Base-by-base conservation (phyloP, 2,888 invertebrate genomes). In the Octonoba sinensis region DNA sequence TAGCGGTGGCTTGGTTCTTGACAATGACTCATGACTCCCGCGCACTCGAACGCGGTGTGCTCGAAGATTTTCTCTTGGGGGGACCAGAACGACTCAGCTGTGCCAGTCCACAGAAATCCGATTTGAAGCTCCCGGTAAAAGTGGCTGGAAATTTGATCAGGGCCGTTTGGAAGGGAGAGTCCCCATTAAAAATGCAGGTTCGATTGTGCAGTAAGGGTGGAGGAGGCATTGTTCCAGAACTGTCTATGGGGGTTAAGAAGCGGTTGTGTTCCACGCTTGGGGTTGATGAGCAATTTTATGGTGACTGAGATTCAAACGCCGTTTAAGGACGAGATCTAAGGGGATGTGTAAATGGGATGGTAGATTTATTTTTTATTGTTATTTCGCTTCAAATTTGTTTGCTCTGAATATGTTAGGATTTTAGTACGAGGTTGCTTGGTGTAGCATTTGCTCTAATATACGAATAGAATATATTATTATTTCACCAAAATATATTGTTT, bases 71-170 rank as follows among this genome's bases (percentile, higher is more conserved):
- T 8, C 36, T 76, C 76, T 76, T 69, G 20, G 13, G 66, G 64
- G 62, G 44, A 59, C 65, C 44, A 51, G 49, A n/a, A 27, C 70
- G 62, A 66, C 77, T 78, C 71, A 71, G 74, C 74, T 74, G 74
- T 60, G 22, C 57, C 24, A 44, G 59, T 44, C 44, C 46, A 16
- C 57, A 22, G 51, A 72, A 78, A 78, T 78, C 78, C 72, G 78
- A 78, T 78, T 78, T 78, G 56, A 46, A 27, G 59, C 56, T 66
- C 56, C 70, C 18, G 70, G 60, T 54, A 27, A 75, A 79, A 79
- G 79, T 79, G 73, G 73, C 67, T 67, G 49, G 73, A 73, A 79
- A 79, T 79, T 79, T 66, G 79, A 79, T 79, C 79, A 79, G 79
- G 46, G 72, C 49, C 67, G 36, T 46, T 56, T 70, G 77, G 49